A percentile compares a stretch with the other conserved stretches of the same genome.
phyloP scores from a whole-genome alignment of 2,888 invertebrate species.

The Protophormia terraenovae region DNA sequence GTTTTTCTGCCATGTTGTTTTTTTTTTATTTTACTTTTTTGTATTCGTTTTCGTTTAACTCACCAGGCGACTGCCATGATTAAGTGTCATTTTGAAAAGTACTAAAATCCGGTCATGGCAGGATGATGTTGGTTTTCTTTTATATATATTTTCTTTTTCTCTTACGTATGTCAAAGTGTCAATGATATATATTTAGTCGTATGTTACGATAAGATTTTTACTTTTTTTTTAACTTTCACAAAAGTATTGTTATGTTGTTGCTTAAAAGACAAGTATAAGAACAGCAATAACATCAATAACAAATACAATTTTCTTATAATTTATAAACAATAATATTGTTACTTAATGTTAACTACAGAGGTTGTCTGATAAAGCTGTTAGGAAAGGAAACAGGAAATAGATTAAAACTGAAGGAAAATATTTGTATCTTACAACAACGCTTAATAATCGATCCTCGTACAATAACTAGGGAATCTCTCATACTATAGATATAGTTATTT shows the following conservation, averaged over 20 bases:
- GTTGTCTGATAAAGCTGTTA: neutral
- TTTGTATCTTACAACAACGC: neutral
- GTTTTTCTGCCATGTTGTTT: conserved; percentile 74
- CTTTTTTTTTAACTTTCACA: neutral
- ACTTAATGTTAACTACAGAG: neutral
- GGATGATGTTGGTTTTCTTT: conserved; percentile 34
- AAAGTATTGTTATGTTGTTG: neutral
- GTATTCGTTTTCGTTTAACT: conserved; percentile 32
- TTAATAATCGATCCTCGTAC: neutral
- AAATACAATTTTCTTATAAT: conserved; percentile 25
- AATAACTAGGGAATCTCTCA: neutral
- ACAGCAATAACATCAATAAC: conserved; percentile 1
- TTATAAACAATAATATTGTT: conserved; percentile 32
- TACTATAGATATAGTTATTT: neutral
- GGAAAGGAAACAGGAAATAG: no score
- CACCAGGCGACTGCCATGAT: conserved; percentile 77
- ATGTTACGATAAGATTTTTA: conserved; percentile 43
- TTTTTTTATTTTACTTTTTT: conserved; percentile 24
- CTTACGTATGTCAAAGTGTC: conserved; percentile 78
- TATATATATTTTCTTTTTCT: conserved; percentile 14
- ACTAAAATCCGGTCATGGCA: conserved; percentile 80
- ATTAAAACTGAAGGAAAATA: neutral
- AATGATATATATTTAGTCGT: conserved; percentile 74
- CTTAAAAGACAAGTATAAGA: neutral
- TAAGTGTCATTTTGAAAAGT: conserved; percentile 81